phyloP scores from a whole-genome alignment of 1,140 invertebrate species.

The Stegodyphus mimosarum region DNA sequence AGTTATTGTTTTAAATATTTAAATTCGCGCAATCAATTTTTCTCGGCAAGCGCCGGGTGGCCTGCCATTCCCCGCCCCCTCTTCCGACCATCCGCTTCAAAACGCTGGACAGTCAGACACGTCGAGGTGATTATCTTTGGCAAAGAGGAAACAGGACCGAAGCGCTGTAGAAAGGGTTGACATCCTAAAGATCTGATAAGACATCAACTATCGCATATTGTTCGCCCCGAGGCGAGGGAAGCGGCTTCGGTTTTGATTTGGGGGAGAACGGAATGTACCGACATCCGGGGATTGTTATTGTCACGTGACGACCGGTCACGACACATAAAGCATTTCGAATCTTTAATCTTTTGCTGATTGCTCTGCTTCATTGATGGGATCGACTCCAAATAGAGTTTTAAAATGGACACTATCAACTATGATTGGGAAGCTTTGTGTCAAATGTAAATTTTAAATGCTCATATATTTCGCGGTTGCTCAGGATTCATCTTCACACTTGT shows the following conservation, averaged over 20 bases:
- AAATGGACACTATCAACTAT: too few relatives aligned
- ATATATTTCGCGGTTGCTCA: too few relatives aligned
- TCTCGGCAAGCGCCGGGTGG: background rate
- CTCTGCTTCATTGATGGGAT: background rate
- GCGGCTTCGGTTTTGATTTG: background rate
- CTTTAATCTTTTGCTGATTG: background rate
- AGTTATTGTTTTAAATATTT: too few relatives aligned
- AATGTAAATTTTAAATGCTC: too few relatives aligned
- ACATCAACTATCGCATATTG: background rate
- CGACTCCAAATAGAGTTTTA: background rate
- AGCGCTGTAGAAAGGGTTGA: background rate
- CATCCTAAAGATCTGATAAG: background rate
- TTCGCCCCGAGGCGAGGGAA: background rate
- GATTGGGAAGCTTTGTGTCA: too few relatives aligned
- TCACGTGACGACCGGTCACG: conserved; percentile 1
- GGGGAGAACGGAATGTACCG: background rate
- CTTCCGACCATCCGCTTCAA: background rate
- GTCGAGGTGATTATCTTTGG: background rate
- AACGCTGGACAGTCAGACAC: background rate
- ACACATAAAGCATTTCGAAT: background rate
- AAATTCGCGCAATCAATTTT: background rate
- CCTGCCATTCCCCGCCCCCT: background rate
- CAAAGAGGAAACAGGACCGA: background rate
- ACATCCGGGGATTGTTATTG: background rate
- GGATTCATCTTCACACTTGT: too few relatives aligned